Evolutionary conservation across 1,140 invertebrate genomes (phyloP).

Genomic region (Aphaenogaster floridana): DNA sequence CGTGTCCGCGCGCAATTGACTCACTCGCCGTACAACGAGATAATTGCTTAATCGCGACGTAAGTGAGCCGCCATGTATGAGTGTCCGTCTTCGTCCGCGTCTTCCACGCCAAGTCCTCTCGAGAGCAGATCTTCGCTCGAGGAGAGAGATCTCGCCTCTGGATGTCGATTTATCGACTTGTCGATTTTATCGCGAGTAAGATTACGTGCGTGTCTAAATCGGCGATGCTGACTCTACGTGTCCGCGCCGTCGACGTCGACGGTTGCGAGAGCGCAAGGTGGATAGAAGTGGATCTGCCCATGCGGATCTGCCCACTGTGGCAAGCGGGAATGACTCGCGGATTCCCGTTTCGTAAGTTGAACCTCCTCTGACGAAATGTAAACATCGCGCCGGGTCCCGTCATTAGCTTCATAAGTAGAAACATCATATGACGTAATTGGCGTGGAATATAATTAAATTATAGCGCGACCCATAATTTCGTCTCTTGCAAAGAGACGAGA

Average conservation of each 20-base stretch:
- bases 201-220: background rate
- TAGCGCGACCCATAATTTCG: background rate
- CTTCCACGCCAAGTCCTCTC: background rate
- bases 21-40: background rate
- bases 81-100: background rate
- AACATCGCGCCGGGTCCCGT: background rate
- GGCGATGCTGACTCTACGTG: background rate
- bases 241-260: background rate
- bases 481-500: background rate
- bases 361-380: constrained; percentile 12
- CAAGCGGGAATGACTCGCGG: constrained; percentile 6
- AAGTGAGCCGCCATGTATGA: background rate
- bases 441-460: constrained; percentile 20
- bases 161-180: too few relatives aligned
- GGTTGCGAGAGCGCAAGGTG: constrained; percentile 2
- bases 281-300: constrained; percentile 30
- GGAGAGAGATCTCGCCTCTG: background rate
- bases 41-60: constrained; percentile 13
- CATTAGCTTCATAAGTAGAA: background rate
- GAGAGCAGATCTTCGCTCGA: background rate
- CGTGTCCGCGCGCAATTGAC: background rate
- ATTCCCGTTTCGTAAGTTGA: constrained; percentile 16
- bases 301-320: background rate
- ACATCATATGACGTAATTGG: constrained; percentile 9
- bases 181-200: background rate